Evolutionary conservation across 2,888 invertebrate genomes (phyloP).

Genomic region (Ichneumoninae sp.): DNA sequence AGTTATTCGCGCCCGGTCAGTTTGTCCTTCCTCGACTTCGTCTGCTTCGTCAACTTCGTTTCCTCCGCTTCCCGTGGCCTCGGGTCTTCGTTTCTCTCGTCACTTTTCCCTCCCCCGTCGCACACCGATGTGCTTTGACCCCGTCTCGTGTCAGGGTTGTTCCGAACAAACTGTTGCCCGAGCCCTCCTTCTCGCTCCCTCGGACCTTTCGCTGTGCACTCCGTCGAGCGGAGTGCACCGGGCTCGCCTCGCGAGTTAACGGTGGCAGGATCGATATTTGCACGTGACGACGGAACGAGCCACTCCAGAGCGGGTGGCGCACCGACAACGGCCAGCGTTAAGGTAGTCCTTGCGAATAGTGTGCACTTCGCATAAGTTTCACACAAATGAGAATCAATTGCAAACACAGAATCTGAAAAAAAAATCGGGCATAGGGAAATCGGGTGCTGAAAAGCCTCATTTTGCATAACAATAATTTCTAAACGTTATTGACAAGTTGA

Average conservation of each 20-base stretch:
- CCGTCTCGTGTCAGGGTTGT: constrained; percentile 52
- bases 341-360: no score
- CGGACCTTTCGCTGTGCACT: constrained; percentile 24
- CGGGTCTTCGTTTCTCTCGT: constrained; percentile 8
- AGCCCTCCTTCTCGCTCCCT: constrained; percentile 35
- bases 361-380: no score
- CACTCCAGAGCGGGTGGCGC: constrained; percentile 45
- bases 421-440: no score
- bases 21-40: not conserved
- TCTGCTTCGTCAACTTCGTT: constrained; percentile 15
- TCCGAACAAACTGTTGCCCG: constrained; percentile 64
- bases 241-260: constrained; percentile 6
- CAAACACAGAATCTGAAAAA: no score
- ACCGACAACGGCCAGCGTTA: not conserved
- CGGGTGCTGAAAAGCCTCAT: no score
- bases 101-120: constrained; percentile 25
- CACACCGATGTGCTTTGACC: constrained; percentile 59
- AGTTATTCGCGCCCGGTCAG: constrained; percentile 1
- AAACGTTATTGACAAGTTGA: no score
- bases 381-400: no score
- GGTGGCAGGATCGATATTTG: constrained; percentile 58
- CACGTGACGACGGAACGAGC: constrained; percentile 62
- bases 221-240: constrained; percentile 10
- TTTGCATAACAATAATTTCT: no score
- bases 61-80: constrained; percentile 8